These are phyloP conservation scores for Microtus montanus DNA, from an alignment of 2,113 vertebrate genomes.

Conservation along the genomic window DNA sequence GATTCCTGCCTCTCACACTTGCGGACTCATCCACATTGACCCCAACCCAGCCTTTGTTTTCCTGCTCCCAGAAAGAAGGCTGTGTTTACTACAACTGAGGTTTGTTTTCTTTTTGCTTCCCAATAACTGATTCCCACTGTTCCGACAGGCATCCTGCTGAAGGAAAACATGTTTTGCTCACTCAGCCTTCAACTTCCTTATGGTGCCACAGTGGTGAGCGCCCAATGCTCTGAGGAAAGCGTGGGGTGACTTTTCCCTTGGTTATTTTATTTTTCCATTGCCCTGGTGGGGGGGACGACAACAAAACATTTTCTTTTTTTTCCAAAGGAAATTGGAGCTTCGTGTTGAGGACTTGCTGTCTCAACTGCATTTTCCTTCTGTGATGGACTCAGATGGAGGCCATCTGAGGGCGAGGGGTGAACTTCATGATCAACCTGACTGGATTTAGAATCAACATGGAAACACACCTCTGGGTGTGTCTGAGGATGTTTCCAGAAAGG, in stretches of 20 bases:
- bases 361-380: slow-evolving; percentile 44
- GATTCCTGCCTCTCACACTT: background rate
- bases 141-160: slow-evolving; percentile 77
- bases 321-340: slow-evolving; percentile 72
- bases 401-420: background rate
- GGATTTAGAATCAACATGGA: background rate
- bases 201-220: slow-evolving; percentile 68
- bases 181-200: slow-evolving; percentile 81
- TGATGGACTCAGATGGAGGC: background rate
- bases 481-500: background rate
- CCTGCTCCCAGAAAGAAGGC: slow-evolving; percentile 53
- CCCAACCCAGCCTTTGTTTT: slow-evolving; percentile 69
- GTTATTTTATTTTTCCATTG: slow-evolving; percentile 68
- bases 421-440: background rate
- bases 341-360: slow-evolving; percentile 58
- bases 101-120: slow-evolving; percentile 80
- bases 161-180: slow-evolving; percentile 86
- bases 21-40: background rate
- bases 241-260: slow-evolving; percentile 77
- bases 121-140: slow-evolving; percentile 79
- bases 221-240: slow-evolving; percentile 75
- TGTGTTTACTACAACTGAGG: slow-evolving; percentile 61
- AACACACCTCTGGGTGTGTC: background rate
- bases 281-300: slow-evolving; percentile 50
- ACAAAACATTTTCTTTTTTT: slow-evolving; percentile 82